phyloP scores from a whole-genome alignment of 1,140 invertebrate species.

The Drosophila tropicalis region DNA sequence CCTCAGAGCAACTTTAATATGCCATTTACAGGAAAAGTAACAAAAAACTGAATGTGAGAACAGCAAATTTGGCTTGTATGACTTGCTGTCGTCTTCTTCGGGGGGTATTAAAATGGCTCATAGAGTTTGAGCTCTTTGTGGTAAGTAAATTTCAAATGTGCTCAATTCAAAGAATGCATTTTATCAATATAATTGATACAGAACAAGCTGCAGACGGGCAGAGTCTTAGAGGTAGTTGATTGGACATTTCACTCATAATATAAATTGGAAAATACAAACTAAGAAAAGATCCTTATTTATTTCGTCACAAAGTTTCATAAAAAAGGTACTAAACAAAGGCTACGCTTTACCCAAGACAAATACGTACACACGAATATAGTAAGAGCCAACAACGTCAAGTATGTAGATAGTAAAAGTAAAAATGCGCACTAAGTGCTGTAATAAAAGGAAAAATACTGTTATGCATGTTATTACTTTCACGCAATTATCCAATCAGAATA shows the following conservation, averaged over 20 bases:
- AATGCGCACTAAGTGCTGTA: not conserved
- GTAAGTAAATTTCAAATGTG: not conserved
- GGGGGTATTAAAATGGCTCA: not conserved
- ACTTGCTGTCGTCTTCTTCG: not conserved
- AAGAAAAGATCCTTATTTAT: not conserved
- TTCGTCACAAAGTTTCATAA: not conserved
- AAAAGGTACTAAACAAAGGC: not conserved
- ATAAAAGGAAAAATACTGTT: not conserved
- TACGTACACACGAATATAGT: not conserved
- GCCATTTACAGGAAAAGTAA: conserved; percentile 5
- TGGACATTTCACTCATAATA: too few relatives aligned
- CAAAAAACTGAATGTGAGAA: not conserved
- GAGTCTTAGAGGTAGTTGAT: too few relatives aligned
- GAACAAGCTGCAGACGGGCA: too few relatives aligned
- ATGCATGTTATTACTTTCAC: not conserved
- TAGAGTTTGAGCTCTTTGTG: too few relatives aligned
- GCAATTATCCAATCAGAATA: not conserved
- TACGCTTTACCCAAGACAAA: not conserved
- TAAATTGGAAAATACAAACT: too few relatives aligned
- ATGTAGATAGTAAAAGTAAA: not conserved
- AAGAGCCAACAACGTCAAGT: not conserved
- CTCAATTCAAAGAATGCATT: not conserved
- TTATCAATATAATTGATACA: too few relatives aligned
- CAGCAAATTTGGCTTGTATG: not conserved
- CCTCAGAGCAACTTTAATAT: conserved; percentile 9